These are phyloP conservation scores for Perizoma flavofasciatum DNA, from an alignment of 2,888 invertebrate genomes.

Conservation along the genomic window DNA sequence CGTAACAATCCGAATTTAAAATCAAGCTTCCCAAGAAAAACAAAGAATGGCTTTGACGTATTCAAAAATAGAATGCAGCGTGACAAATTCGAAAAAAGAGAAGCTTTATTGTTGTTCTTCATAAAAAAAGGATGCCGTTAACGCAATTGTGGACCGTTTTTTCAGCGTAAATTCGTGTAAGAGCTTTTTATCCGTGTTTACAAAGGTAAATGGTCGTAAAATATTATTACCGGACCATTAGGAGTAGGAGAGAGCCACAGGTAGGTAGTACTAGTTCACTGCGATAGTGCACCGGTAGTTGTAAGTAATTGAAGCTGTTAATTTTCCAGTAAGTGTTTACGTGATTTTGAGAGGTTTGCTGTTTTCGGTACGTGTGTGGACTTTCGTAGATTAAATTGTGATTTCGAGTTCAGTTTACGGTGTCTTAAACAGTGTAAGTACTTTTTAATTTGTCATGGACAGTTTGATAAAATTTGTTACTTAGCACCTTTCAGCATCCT, in stretches of 20 bases:
- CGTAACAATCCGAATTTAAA: conserved; percentile 46
- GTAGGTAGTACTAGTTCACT: conserved; percentile 78
- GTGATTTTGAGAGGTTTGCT: conserved; percentile 51
- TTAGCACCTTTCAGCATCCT: too few relatives aligned
- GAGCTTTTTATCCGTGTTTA: conserved; percentile 75
- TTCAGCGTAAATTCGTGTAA: conserved; percentile 59
- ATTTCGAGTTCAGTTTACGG: conserved; percentile 1
- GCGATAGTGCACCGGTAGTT: conserved; percentile 59
- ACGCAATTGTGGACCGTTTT: conserved; percentile 70
- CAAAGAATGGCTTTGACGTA: conserved; percentile 28
- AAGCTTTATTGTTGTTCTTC: conserved; percentile 46
- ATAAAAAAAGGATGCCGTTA: conserved; percentile 58
- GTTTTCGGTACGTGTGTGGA: conserved; percentile 43
- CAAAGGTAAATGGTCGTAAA: conserved; percentile 78
- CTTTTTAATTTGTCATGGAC: background rate
- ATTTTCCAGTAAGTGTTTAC: conserved; percentile 63
- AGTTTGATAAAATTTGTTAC: too few relatives aligned
- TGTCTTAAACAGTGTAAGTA: background rate
- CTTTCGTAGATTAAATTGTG: conserved; percentile 5
- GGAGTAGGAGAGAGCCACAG: conserved; percentile 73
- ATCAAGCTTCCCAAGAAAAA: conserved; percentile 31
- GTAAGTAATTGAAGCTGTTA: conserved; percentile 72
- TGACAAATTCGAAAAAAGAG: conserved; percentile 52
- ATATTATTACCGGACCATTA: conserved; percentile 78
- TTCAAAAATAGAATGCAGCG: conserved; percentile 44